Base-by-base conservation (phyloP, 2,888 invertebrate species). In the Chloroclystis v-ata region DNA sequence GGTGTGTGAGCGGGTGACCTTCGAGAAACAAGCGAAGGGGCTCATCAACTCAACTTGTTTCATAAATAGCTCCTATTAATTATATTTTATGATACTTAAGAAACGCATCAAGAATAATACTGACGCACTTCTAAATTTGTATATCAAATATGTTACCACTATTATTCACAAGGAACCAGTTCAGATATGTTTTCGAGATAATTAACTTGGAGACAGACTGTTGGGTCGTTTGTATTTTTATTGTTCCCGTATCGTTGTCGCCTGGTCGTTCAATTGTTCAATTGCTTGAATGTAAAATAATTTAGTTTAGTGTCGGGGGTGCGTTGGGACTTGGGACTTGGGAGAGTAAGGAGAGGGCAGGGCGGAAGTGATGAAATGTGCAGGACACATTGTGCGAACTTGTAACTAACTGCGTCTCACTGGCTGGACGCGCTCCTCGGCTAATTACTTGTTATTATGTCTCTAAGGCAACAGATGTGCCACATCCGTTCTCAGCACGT, bases 371-470 rank as follows among this genome's bases (percentile, higher is more conserved):
- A 66, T 62, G 65, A 69, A 82, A 84, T 71, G 82, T 84, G 85
- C 69, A 67, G 64, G 71, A 72, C 85, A 86, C 85, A 85, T 83
- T 83, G 85, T 85, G 86, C 82, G 86, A 85, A 83, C 74, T 68
- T 65, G 67, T 43, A 43, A 24, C 26, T 37, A 38, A 47, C 56
- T 59, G 59, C 59, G 42, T 37, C 54, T 52, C 65, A 64, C 48
- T 57, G n/a, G 52, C 67, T 68, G 69, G 70, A 67, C 69, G 59
- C 47, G 65, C 72, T 75, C 72, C 70, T 75, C 77, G 64, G 77
- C 81, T 85, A 86, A 86, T 86, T 84, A 80, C 81, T 78, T 73
- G 72, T 81, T 79, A 82, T 82, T 81, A 78, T 79, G 81, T 78
- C 81, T 76, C 77, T 76, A 72, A 73, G 65, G 63, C 75, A 80